These are phyloP conservation scores for Graptemys geographica DNA, from an alignment of 2,797 vertebrate species.

Conservation along the genomic window DNA sequence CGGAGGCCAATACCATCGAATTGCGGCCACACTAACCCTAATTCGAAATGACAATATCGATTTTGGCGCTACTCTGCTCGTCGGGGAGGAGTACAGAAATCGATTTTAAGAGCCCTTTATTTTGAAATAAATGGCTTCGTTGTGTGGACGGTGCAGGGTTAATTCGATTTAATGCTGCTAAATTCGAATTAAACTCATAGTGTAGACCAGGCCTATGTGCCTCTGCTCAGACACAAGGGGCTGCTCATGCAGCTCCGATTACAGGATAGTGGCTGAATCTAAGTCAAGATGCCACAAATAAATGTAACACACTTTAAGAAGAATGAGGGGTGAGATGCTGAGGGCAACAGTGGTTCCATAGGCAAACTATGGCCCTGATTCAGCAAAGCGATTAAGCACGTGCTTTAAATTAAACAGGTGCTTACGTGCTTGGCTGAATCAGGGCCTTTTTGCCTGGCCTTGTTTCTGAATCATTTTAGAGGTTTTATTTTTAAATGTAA, in stretches of 20 bases:
- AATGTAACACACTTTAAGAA: not conserved
- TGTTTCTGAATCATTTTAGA: not conserved
- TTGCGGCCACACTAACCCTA: too few species aligned
- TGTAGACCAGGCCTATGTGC: too few species aligned
- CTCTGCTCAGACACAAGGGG: not conserved
- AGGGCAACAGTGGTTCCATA: not conserved
- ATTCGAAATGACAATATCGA: too few species aligned
- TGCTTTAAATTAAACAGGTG: rapidly evolving
- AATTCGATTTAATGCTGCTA: too few species aligned
- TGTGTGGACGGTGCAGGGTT: too few species aligned
- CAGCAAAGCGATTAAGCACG: not conserved
- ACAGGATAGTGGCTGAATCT: too few species aligned
- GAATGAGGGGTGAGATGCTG: not conserved
- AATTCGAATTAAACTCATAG: too few species aligned
- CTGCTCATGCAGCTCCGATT: not conserved
- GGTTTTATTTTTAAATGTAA: constrained; percentile 22
- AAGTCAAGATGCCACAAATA: not conserved
- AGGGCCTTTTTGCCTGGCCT: not conserved
- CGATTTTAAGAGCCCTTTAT: too few species aligned
- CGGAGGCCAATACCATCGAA: too few species aligned
- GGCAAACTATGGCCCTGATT: not conserved
- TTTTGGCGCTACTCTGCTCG: too few species aligned
- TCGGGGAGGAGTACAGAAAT: too few species aligned
- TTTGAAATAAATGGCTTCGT: too few species aligned
- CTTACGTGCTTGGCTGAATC: constrained; percentile 3